A percentile compares a stretch with the other conserved stretches of the same genome.
phyloP scores from a whole-genome alignment of 2,113 vertebrate genomes.

The Hystrix brachyura region DNA sequence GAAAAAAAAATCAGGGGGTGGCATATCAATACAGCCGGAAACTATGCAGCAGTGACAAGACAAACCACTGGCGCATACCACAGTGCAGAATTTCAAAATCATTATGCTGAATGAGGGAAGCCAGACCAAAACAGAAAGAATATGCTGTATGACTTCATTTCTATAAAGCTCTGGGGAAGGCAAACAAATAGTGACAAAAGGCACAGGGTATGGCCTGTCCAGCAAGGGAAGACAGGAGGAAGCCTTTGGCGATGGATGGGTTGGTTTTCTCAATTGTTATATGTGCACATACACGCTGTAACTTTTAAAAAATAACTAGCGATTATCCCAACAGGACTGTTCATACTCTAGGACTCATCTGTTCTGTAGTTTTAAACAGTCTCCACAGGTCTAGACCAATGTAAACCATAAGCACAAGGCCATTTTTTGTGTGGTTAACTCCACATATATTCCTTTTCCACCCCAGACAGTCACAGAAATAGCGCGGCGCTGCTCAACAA shows the following conservation, averaged over 20 bases:
- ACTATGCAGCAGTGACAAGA: not conserved
- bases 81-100: not conserved
- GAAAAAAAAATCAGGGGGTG: not conserved
- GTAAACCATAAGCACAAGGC: not conserved
- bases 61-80: accelerated
- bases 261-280: not conserved
- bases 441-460: not conserved
- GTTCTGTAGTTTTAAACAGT: not conserved
- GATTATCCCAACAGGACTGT: not conserved
- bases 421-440: too few species aligned
- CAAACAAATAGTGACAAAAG: not conserved
- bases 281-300: not conserved
- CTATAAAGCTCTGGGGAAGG: not conserved
- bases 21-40: accelerated
- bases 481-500: accelerated
- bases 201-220: not conserved
- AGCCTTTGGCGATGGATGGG: not conserved
- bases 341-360: accelerated
- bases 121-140: too few species aligned
- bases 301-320: not conserved
- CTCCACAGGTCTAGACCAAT: not conserved
- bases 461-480: not conserved
- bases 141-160: not conserved
- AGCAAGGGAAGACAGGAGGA: not conserved
- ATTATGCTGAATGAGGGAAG: not conserved